These are phyloP conservation scores for Rostrhamus sociabilis DNA, from an alignment of 2,797 vertebrate species.

Conservation along the genomic window DNA sequence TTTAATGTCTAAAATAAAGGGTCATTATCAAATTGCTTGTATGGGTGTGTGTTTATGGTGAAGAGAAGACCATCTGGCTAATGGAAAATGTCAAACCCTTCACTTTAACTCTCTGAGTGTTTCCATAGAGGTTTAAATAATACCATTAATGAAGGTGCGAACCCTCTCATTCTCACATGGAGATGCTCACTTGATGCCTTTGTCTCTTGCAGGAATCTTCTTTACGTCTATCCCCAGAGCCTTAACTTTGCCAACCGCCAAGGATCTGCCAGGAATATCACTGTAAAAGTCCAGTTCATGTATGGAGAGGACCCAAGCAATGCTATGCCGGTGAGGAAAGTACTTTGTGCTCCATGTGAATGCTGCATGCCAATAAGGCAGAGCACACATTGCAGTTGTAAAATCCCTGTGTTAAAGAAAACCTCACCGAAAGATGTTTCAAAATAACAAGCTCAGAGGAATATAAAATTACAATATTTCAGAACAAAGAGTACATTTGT, in stretches of 20 bases:
- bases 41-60: neutral
- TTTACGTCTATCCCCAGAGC: slow-evolving; percentile 96
- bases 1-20: neutral
- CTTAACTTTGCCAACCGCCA: slow-evolving; percentile 98
- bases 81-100: neutral
- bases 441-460: neutral
- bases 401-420: neutral
- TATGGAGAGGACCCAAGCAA: slow-evolving; percentile 95
- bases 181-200: neutral
- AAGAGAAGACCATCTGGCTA: neutral
- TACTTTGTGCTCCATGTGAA: neutral
- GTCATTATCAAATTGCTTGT: neutral
- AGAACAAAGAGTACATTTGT: neutral
- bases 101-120: neutral
- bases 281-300: slow-evolving; percentile 99
- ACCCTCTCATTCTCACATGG: neutral
- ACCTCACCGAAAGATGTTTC: neutral
- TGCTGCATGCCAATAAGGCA: neutral
- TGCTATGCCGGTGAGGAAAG: slow-evolving; percentile 89
- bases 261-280: slow-evolving; percentile 97
- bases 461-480: neutral
- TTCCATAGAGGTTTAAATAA: neutral
- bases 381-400: neutral
- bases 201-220: slow-evolving; percentile 86
- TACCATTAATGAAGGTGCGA: neutral